These are phyloP conservation scores for Andricus grossulariae DNA, from an alignment of 1,140 invertebrate species.

Conservation along the genomic window DNA sequence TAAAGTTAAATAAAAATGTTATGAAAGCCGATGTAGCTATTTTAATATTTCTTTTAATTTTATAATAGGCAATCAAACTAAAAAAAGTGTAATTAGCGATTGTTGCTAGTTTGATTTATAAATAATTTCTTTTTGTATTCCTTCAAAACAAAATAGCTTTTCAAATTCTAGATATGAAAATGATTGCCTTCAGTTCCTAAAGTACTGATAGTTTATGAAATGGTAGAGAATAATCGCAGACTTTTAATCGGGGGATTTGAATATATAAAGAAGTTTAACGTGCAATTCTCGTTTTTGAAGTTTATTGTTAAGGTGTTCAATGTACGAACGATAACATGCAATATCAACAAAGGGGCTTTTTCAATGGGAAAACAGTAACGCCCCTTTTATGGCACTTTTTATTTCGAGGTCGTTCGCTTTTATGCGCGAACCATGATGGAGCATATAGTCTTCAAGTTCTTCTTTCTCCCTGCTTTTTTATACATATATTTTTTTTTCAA, in stretches of 20 bases:
- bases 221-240: slow-evolving; percentile 8
- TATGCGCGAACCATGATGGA: slow-evolving; percentile 13
- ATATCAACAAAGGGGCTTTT: slow-evolving; percentile 28
- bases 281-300: slow-evolving; percentile 14
- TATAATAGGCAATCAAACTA: no score
- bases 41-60: no score
- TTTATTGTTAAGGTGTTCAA: slow-evolving; percentile 28
- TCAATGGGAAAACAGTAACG: slow-evolving; percentile 25
- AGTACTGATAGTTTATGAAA: background rate
- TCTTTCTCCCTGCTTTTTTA: background rate
- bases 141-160: no score
- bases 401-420: slow-evolving; percentile 25
- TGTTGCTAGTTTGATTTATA: no score
- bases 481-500: no score
- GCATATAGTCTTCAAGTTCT: slow-evolving; percentile 7
- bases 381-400: slow-evolving; percentile 23
- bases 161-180: no score
- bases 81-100: no score
- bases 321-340: slow-evolving; percentile 21
- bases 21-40: no score
- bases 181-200: no score
- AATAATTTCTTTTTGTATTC: no score
- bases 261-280: slow-evolving; percentile 24
- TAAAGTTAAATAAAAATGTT: no score
- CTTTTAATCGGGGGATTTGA: slow-evolving; percentile 6